These are phyloP conservation scores for Sepiola atlantica DNA, from an alignment of 2,888 invertebrate species.

Conservation along the genomic window DNA sequence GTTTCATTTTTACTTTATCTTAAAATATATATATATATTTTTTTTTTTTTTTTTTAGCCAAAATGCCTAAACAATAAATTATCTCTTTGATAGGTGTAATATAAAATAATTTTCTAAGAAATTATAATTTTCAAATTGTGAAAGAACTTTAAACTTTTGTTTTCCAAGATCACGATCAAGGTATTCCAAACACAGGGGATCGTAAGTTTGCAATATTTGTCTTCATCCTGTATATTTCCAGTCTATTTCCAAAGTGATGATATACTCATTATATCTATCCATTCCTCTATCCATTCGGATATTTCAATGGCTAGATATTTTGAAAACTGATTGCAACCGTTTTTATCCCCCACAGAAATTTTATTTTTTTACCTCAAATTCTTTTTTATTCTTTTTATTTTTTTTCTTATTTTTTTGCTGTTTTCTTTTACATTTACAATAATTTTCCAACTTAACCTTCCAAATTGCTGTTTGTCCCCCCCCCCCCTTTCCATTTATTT, in stretches of 20 bases:
- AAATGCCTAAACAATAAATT: not conserved
- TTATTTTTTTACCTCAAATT: not conserved
- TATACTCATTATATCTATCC: not conserved
- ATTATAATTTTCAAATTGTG: not conserved
- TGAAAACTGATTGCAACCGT: not conserved
- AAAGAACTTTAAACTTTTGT: constrained; percentile 43
- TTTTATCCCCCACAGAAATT: not conserved
- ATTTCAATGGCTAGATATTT: not conserved
- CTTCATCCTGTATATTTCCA: not conserved
- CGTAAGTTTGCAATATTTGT: not conserved
- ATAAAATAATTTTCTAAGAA: not conserved
- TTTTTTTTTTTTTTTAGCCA: no score
- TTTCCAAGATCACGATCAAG: constrained; percentile 40
- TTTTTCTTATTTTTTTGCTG: no score
- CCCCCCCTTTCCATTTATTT: not conserved
- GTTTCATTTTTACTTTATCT: no score
- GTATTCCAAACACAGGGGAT: constrained; percentile 34
- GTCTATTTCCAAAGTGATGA: not conserved
- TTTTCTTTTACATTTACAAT: not conserved
- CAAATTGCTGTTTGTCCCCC: not conserved
- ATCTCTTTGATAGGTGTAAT: not conserved
- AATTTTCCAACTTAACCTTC: constrained; percentile 9
- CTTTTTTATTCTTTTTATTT: not conserved
- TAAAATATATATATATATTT: no score
- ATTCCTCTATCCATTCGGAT: not conserved